phyloP scores from a whole-genome alignment of 2,113 vertebrate species.

The Lepus europaeus region DNA sequence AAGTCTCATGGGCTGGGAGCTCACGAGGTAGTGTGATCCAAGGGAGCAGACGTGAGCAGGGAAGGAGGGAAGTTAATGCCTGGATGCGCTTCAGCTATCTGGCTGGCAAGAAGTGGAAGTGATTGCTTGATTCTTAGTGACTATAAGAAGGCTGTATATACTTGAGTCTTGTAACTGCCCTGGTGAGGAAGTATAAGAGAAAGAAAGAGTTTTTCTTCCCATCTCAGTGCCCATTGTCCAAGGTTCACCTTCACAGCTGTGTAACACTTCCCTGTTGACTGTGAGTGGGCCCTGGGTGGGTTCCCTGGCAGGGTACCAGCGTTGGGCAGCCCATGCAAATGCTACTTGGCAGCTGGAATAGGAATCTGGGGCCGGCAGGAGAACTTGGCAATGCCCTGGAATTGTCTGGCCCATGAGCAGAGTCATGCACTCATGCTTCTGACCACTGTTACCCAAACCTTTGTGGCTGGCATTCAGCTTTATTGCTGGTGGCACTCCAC shows the following conservation, averaged over 20 bases:
- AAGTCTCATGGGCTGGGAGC: no score
- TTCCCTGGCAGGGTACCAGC: neutral
- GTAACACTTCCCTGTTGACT: neutral
- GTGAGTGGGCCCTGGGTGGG: neutral
- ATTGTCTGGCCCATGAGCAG: neutral
- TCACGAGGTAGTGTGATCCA: neutral
- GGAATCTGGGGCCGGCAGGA: neutral
- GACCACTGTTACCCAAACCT: neutral
- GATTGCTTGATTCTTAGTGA: neutral
- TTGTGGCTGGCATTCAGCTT: neutral
- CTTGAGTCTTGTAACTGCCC: neutral
- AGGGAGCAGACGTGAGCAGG: neutral
- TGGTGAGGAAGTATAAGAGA: neutral
- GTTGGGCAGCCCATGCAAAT: neutral
- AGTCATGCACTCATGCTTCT: rapidly evolving
- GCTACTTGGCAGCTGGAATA: neutral
- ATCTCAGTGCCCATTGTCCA: no score
- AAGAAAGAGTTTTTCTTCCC: neutral
- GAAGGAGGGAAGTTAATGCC: rapidly evolving
- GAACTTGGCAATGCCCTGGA: neutral
- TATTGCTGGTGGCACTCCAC: neutral
- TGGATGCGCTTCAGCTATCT: no score
- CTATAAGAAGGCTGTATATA: neutral
- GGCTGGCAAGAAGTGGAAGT: neutral
- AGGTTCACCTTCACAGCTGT: neutral